A percentile compares a stretch with the other conserved stretches of the same genome.
Conservation (phyloP, 2,797 vertebrate species). For the Taeniopygia guttata region DNA sequence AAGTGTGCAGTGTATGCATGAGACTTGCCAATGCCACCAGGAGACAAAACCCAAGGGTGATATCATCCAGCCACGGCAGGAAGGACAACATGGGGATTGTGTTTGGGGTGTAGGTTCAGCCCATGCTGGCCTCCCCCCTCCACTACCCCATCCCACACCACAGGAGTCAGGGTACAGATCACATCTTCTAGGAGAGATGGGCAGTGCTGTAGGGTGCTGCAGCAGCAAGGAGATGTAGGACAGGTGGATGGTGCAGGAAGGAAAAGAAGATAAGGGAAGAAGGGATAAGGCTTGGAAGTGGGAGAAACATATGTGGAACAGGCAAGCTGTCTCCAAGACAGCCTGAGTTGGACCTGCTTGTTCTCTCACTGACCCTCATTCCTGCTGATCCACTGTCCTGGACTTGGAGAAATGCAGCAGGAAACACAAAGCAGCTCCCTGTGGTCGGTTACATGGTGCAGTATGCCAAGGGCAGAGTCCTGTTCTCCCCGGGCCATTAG, state of each 20-base stretch:
- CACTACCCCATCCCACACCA: not conserved
- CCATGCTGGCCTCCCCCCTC: not conserved
- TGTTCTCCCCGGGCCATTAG: conserved; percentile 42
- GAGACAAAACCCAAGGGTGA: not conserved
- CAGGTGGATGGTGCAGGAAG: not conserved
- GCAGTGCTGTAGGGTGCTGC: not conserved
- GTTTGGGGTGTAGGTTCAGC: not conserved
- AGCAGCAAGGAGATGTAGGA: not conserved
- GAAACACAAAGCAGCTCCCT: not conserved
- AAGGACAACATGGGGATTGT: not conserved
- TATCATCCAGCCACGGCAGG: accelerated
- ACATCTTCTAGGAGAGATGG: not conserved
- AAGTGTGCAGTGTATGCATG: accelerated
- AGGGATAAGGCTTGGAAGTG: not conserved
- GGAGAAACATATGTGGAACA: not conserved
- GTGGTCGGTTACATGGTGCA: not conserved
- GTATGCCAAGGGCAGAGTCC: conserved; percentile 10
- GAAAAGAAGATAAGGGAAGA: not conserved
- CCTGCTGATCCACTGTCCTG: not conserved
- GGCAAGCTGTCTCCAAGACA: not conserved
- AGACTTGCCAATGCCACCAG: not conserved
- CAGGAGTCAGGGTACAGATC: not conserved
- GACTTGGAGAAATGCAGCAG: not conserved
- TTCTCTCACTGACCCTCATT: not conserved
- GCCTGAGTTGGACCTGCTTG: not conserved